phyloP scores from a whole-genome alignment of 1,140 invertebrate genomes.

The Drosophila sturtevanti region DNA sequence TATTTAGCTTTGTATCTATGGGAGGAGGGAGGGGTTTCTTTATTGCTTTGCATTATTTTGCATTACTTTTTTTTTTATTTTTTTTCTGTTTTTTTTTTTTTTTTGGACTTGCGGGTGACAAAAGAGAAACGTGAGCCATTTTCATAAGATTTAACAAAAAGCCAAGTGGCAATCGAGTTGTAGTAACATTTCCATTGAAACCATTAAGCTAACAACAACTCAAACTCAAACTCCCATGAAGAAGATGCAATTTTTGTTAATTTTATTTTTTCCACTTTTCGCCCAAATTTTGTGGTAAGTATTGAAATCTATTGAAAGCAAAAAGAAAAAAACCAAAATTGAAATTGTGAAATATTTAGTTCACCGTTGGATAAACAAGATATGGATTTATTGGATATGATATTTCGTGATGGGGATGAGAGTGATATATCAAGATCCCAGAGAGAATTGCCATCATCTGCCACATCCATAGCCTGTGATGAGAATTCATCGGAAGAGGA shows the following conservation, averaged over 20 bases:
- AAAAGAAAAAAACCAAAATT: background rate
- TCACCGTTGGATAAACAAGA: conserved; percentile 47
- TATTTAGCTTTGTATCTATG: background rate
- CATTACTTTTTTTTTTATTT: background rate
- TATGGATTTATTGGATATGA: conserved; percentile 64
- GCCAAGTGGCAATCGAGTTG: conserved; percentile 53
- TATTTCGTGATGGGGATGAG: conserved; percentile 47
- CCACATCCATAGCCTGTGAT: conserved; percentile 48
- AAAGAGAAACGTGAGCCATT: conserved; percentile 58
- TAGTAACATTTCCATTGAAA: conserved; percentile 72
- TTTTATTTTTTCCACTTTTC: conserved; percentile 38
- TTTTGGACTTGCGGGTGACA: conserved; percentile 1
- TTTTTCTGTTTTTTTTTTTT: background rate
- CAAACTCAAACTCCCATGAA: conserved; percentile 44
- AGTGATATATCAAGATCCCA: conserved; percentile 29
- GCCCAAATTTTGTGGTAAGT: conserved; percentile 50
- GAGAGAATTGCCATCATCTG: conserved; percentile 30
- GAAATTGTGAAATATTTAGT: conserved; percentile 9
- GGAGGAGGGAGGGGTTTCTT: conserved; percentile 1
- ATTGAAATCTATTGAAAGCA: background rate
- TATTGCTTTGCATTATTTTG: no score
- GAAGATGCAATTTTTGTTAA: conserved; percentile 30
- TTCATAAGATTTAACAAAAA: conserved; percentile 56
- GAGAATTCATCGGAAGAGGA: conserved; percentile 47
- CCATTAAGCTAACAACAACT: conserved; percentile 51